Conservation (phyloP, 2,888 invertebrate genomes). For the Euplexia lucipara region DNA sequence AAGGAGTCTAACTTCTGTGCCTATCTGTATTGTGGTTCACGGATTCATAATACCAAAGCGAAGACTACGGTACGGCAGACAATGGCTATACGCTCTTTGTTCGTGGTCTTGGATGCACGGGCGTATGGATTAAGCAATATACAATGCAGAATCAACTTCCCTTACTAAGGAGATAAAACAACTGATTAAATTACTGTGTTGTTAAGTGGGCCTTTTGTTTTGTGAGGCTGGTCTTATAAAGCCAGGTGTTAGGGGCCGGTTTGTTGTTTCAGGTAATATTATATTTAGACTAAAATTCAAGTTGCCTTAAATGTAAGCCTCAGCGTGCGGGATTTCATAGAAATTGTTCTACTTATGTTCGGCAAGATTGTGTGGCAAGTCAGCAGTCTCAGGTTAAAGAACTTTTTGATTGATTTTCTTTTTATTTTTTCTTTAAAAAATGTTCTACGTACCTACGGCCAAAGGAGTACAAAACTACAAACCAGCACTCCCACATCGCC, state of each 20-base stretch:
- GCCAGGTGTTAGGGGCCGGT: conserved; percentile 19
- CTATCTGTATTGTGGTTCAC: background rate
- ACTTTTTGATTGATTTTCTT: too few species aligned
- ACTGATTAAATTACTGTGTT: conserved; percentile 46
- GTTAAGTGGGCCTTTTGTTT: conserved; percentile 30
- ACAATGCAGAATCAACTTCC: conserved; percentile 55
- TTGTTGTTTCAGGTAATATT: background rate
- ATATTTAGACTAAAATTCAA: too few species aligned
- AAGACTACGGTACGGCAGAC: conserved; percentile 55
- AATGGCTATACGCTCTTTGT: conserved; percentile 68
- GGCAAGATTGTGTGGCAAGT: too few species aligned
- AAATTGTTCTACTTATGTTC: too few species aligned
- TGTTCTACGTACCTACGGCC: background rate
- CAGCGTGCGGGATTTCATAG: too few species aligned
- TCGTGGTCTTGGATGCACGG: conserved; percentile 50
- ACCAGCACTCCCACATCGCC: background rate
- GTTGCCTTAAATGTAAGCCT: too few species aligned
- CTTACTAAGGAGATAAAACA: conserved; percentile 56
- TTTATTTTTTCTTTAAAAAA: too few species aligned
- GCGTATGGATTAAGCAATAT: conserved; percentile 58
- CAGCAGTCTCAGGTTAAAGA: too few species aligned
- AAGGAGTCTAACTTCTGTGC: background rate
- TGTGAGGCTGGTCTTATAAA: conserved; percentile 11
- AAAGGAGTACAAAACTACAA: background rate
- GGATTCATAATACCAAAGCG: conserved; percentile 51